Base-by-base conservation (phyloP, 1,140 invertebrate genomes). In the Pachypeltis micranthus region DNA sequence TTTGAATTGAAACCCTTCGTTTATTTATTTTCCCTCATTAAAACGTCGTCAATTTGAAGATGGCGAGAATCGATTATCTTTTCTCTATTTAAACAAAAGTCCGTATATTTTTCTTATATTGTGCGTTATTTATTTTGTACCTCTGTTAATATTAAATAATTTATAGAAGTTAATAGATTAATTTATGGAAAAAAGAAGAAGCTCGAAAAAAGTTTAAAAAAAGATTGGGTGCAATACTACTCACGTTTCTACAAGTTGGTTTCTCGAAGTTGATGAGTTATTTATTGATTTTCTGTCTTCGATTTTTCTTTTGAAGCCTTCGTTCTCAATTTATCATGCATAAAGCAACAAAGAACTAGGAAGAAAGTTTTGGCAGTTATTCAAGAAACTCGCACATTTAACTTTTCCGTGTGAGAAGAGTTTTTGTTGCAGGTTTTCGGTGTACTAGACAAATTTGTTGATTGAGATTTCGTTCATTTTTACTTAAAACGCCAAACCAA, bases 131-230 rank as follows among this genome's bases (percentile, higher is more conserved):
- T 51, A 51, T 51, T 51, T 51, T 51, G 12, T 51, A 51, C 47
- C 47, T 14, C 47, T 39, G 47, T 51, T 51, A 51, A 51, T 51
- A 51, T 51, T 51, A 51, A 51, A 51, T 51, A 51, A 51, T 51
- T 51, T 51, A 51, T 51, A 51, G 47, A 21, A 51, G 47, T 51
- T 51, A n/a, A 51, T 51, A 51, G 23, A 51, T 51, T 51, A 51
- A 51, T 51, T 51, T 51, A 51, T 51, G 47, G 19, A 51, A 51
- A 51, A 16, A 51, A n/a, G n/a, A n/a, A n/a, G n/a, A n/a, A n/a
- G n/a, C n/a, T n/a, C n/a, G n/a, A n/a, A n/a, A n/a, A n/a, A n/a
- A n/a, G n/a, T n/a, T 51, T 16, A 16, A 21, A 51, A 51, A 51
- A 39, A 39, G 23, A 51, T 16, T 51, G 23, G 47, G 47, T 51